Evolutionary conservation across 2,797 vertebrate genomes (phyloP), one percentile per base, ranked within the genome.

Genomic region (Chromis chromis): DNA sequence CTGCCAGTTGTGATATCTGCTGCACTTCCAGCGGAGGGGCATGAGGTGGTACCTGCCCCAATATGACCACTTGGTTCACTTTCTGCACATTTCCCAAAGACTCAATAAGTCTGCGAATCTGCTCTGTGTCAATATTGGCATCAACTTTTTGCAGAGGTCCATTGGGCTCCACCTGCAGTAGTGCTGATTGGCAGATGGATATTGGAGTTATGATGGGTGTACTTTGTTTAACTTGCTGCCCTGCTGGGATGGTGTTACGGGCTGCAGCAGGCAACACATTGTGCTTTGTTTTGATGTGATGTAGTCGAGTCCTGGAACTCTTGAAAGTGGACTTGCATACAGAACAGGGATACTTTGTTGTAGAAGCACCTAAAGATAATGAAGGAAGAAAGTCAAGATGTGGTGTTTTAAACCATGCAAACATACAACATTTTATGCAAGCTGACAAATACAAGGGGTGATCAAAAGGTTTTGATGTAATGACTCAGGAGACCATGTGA

Each of bases 51-150:
- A 95, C 82, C 78, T 93, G 94, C 14, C 94, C 93, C 69, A 94
- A 21, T 50, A 95, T 91, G 14, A 95, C 94, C 48, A 95, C 89
- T 79, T 95, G 93, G 64, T 95, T 94, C 19, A 95, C 95, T 85
- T 91, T 94, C 65, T 95, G 93, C 10, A 95, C 93, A 67, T 95
- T 95, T 77, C 93, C 94, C 73, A 95, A 75, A 24, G 94, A 94
- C 70, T 95, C 94, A 64, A 96, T 96, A 22, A 95, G 88, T 82
- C 78, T 90, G 49, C 94, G 86, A 79, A 95, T 94, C 57, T 94
- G 93, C 75, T 95, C 94, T 3, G 94, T 93, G 87, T 94, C 94
- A 61, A 95, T 91, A 63, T 94, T 93, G 44, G 77, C 88, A 39
- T 94, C 89, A 7, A 95, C 93, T 70, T 92, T 93, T 65, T 94